Evolutionary conservation across 2,113 vertebrate genomes (phyloP).

Genomic region (Neodon shergylaensis): DNA sequence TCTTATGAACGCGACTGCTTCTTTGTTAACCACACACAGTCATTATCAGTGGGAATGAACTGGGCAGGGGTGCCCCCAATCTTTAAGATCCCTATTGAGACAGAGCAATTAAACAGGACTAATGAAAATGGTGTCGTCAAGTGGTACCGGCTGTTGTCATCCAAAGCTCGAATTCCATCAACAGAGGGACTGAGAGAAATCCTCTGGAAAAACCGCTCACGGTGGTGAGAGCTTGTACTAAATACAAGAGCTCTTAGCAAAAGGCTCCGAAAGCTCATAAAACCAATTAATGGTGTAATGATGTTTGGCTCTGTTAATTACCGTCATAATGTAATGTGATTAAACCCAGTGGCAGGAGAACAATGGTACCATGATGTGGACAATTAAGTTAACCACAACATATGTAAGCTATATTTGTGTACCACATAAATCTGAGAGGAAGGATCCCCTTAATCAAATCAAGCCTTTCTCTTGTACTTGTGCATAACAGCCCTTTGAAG

Average conservation of each 20-base stretch:
- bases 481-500: neutral
- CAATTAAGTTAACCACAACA: slow-evolving; percentile 70
- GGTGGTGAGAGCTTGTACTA: neutral
- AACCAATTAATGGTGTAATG: slow-evolving; percentile 65
- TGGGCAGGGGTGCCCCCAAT: neutral
- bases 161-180: slow-evolving; percentile 32
- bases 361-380: slow-evolving; percentile 54
- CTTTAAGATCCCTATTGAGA: neutral
- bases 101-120: neutral
- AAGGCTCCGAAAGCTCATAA: slow-evolving; percentile 50
- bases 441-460: slow-evolving; percentile 55
- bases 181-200: neutral
- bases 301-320: slow-evolving; percentile 74
- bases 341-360: slow-evolving; percentile 44
- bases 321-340: slow-evolving; percentile 57
- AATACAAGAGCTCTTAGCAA: slow-evolving; percentile 34
- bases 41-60: slow-evolving; percentile 19
- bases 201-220: neutral
- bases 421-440: slow-evolving; percentile 59
- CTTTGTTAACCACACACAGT: neutral
- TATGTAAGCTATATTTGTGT: slow-evolving; percentile 64
- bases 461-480: slow-evolving; percentile 41
- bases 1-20: neutral
- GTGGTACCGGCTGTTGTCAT: neutral
- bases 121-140: neutral